Base-by-base conservation (phyloP, 2,888 invertebrate genomes). In the Drosophila diplacantha region DNA sequence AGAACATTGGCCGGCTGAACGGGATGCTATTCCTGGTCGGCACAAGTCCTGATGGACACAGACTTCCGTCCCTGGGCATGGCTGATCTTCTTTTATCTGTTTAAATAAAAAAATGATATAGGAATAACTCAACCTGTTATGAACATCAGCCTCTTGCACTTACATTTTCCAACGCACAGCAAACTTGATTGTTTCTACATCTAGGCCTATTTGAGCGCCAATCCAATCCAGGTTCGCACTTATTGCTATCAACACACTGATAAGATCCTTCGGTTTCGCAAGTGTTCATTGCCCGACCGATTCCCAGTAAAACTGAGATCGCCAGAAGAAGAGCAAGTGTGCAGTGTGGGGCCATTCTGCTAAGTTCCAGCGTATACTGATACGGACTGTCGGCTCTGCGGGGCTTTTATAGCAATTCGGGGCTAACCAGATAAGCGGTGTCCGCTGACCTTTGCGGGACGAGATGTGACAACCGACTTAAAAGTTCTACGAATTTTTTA, bases 61-160 rank as follows among this genome's bases (percentile, higher is more conserved):
- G 4, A 5, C 0, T 1, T n/a, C 0, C 2, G 5, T 2, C 9
- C 9, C 5, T 1, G 2, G 3, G 9, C 41, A 41, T 3, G 5
- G 6, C 5, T 18, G 3, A 12, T 11, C 6, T 11, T 5, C 2
- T 3, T 0, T 0, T 29, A 44, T 16, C 43, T 29, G 43, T 44
- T 44, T 16, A 29, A 18, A 18, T 12, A 2, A 18, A 16, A 26
- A 22, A 22, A 22, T 6, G 22, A 22, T 22, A 22, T 6, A 22
- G 22, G 22, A 22, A 22, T 22, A 22, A 6, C 18, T 44, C 0
- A 29, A 44, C 0, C 2, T 18, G 12, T 5, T 14, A 18, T 5
- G 3, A 44, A 18, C 14, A 18, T 12, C 4, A 1, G 7, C 1
- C 2, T 11, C 8, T 29, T 29, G 12, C 5, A 44, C 29, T 44